phyloP scores from a whole-genome alignment of 2,113 vertebrate species.

The Callionymus lyra region DNA sequence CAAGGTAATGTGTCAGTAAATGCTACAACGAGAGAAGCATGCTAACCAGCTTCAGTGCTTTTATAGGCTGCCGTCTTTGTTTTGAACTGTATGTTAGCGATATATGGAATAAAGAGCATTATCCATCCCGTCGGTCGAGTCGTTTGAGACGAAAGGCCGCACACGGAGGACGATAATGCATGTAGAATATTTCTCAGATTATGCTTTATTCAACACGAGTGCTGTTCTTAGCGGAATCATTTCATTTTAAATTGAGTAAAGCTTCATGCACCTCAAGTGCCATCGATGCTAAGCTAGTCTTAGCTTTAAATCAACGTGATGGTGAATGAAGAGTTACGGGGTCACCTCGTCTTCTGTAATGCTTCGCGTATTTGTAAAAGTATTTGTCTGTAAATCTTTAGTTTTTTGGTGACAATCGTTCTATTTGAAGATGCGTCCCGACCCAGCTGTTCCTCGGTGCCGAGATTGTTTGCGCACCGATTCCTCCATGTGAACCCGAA shows the following conservation, averaged over 20 bases:
- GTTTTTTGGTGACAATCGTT: background rate
- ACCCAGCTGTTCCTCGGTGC: constrained; percentile 34
- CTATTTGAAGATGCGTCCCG: constrained; percentile 33
- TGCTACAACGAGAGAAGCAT: rapidly evolving
- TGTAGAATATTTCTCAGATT: too few species aligned
- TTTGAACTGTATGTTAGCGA: constrained; percentile 7
- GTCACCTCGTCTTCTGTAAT: constrained; percentile 9
- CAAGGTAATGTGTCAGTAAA: constrained; percentile 25
- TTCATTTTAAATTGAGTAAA: background rate
- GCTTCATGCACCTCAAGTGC: background rate
- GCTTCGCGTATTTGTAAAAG: too few species aligned
- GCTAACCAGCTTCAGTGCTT: background rate
- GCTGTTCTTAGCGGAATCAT: background rate
- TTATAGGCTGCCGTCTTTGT: constrained; percentile 2
- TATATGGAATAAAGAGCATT: constrained; percentile 7
- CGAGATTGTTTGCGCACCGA: constrained; percentile 7
- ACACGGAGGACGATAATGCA: too few species aligned
- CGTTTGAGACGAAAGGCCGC: constrained; percentile 18
- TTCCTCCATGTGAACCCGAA: constrained; percentile 10
- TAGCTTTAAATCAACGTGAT: constrained; percentile 9
- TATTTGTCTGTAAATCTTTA: too few species aligned
- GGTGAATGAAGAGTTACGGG: constrained; percentile 25
- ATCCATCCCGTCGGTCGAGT: background rate
- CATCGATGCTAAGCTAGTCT: constrained; percentile 15
- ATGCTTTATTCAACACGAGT: too few species aligned